Percentiles rank a stretch among this genome's conserved stretches.
Evolutionary conservation across 2,797 vertebrate species (phyloP).

Genomic region (Betta splendens): DNA sequence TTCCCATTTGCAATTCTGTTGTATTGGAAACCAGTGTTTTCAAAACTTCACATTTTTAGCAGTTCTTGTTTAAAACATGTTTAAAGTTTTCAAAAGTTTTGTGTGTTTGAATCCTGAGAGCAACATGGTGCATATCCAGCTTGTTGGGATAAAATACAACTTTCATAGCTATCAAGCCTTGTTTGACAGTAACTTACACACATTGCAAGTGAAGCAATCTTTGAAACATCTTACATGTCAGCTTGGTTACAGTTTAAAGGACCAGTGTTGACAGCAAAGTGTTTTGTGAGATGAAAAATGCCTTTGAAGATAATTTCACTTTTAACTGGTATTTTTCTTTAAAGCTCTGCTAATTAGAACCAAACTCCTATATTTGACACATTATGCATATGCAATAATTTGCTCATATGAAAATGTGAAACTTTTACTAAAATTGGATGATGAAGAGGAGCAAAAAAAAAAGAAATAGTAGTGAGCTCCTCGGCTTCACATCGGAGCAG

Average conservation of each 20-base stretch:
- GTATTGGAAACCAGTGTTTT: neutral
- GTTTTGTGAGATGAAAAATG: neutral
- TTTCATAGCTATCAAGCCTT: neutral
- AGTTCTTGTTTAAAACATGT: no score
- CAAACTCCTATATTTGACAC: neutral
- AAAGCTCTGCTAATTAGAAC: neutral
- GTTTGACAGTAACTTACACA: neutral
- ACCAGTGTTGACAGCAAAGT: neutral
- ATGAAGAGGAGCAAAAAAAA: slow-evolving; percentile 12
- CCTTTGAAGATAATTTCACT: neutral
- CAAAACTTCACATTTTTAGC: no score
- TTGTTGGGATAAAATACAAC: neutral
- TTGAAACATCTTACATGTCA: neutral
- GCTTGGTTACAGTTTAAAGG: neutral
- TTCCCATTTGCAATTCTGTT: neutral
- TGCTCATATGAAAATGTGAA: neutral
- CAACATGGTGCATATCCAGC: neutral
- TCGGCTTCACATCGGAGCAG: slow-evolving; percentile 14
- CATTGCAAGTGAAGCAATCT: no score
- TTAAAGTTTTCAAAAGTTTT: no score
- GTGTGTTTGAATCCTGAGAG: no score
- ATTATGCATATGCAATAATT: neutral
- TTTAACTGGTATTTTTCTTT: neutral
- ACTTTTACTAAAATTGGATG: neutral
- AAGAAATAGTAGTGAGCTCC: slow-evolving; percentile 12